phyloP scores from a whole-genome alignment of 2,113 vertebrate genomes.

The Trochalopteron elliotii region DNA sequence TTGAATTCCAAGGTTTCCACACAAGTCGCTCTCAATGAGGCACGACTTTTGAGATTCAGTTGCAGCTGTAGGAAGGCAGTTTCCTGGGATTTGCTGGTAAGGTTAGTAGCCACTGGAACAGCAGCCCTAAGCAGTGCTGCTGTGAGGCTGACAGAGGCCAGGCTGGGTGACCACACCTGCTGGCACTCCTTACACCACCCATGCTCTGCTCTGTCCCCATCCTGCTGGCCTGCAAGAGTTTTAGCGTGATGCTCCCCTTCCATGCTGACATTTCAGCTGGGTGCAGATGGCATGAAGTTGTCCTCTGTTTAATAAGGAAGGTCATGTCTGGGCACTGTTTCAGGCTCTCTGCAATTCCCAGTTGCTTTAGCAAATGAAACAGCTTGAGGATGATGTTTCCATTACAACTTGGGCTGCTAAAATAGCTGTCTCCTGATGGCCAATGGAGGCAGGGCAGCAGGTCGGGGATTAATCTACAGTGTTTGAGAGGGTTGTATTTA shows the following conservation, averaged over 20 bases:
- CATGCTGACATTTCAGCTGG: background rate
- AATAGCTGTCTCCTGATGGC: background rate
- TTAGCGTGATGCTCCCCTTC: accelerated
- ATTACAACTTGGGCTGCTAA: background rate
- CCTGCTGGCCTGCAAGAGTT: background rate
- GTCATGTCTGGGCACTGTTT: background rate
- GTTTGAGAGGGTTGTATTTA: background rate
- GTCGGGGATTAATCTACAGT: background rate
- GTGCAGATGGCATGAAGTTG: background rate
- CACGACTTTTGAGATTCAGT: background rate
- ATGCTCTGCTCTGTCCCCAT: accelerated
- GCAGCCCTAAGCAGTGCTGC: background rate
- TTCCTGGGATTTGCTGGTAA: background rate
- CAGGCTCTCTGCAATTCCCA: background rate
- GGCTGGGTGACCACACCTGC: background rate
- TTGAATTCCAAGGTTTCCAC: background rate
- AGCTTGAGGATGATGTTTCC: background rate
- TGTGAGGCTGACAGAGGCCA: background rate
- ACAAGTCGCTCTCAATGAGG: accelerated
- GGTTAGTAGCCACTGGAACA: background rate
- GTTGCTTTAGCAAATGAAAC: background rate
- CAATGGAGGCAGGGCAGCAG: background rate
- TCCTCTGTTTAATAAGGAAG: background rate
- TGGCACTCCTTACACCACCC: accelerated
- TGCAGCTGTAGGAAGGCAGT: background rate